Conservation (phyloP, 2,113 vertebrate genomes). For the Thomomys bottae region DNA sequence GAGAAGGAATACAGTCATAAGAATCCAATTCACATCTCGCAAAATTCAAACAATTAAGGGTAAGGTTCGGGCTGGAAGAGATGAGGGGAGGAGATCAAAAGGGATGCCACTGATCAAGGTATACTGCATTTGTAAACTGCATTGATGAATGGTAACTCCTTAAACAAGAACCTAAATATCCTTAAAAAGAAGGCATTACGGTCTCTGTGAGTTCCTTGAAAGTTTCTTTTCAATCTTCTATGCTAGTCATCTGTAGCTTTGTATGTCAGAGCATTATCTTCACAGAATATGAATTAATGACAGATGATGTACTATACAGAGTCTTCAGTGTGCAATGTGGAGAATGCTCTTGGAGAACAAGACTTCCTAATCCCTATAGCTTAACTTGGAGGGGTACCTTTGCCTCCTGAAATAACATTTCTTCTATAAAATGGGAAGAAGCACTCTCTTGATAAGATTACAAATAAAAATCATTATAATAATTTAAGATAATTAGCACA, state of each 20-base stretch:
- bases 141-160: too few species aligned
- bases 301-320: not conserved
- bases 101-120: too few species aligned
- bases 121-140: too few species aligned
- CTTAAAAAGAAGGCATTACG: not conserved
- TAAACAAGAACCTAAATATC: too few species aligned
- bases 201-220: not conserved
- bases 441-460: not conserved
- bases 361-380: not conserved
- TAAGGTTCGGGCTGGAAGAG: too few species aligned
- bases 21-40: too few species aligned
- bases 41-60: too few species aligned
- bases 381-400: not conserved
- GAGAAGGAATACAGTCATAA: too few species aligned
- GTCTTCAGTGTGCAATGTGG: not conserved
- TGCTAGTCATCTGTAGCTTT: not conserved
- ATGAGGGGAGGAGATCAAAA: too few species aligned
- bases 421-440: not conserved
- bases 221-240: not conserved
- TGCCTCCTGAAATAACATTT: not conserved
- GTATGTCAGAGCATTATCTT: not conserved
- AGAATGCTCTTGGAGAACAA: not conserved
- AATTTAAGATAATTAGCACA: not conserved
- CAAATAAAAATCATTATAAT: slow-evolving; percentile 8
- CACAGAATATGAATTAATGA: not conserved